These are phyloP conservation scores for Tichodroma muraria DNA, from an alignment of 2,113 vertebrate genomes.

Conservation along the genomic window DNA sequence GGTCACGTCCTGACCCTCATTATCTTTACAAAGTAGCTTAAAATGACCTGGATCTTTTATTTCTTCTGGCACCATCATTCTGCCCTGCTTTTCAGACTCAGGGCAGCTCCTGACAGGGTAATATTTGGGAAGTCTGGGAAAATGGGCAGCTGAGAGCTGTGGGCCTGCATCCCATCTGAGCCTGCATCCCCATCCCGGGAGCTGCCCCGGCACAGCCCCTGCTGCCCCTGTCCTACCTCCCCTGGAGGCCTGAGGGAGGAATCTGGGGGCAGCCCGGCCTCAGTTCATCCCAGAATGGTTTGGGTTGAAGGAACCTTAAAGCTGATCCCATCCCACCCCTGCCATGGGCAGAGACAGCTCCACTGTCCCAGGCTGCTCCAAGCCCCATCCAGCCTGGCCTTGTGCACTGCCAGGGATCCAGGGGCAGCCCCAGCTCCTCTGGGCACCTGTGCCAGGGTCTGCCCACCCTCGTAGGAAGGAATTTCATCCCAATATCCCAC, in stretches of 20 bases:
- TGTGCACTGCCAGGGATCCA: background rate
- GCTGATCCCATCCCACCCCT: background rate
- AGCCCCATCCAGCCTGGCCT: background rate
- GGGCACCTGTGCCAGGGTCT: background rate
- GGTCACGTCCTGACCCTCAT: background rate
- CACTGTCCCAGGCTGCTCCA: background rate
- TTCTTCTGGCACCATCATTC: background rate
- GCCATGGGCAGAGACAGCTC: background rate
- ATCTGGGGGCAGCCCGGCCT: background rate
- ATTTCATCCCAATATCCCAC: background rate
- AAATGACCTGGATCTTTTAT: background rate
- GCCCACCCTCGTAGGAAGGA: fast-evolving
- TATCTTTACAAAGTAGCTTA: background rate
- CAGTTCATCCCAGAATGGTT: background rate
- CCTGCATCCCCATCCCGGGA: no score
- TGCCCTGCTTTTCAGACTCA: background rate
- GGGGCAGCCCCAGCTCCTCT: background rate
- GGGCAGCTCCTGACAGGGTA: fast-evolving
- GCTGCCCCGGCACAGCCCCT: no score
- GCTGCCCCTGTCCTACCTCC: background rate
- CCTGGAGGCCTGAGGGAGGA: fast-evolving
- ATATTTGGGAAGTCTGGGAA: background rate
- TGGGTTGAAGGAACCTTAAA: background rate
- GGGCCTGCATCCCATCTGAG: no score
- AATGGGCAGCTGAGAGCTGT: background rate